A percentile compares a stretch with the other conserved stretches of the same genome.
Conservation (phyloP, 2,113 vertebrate genomes). For the Muntiacus muntjak region DNA sequence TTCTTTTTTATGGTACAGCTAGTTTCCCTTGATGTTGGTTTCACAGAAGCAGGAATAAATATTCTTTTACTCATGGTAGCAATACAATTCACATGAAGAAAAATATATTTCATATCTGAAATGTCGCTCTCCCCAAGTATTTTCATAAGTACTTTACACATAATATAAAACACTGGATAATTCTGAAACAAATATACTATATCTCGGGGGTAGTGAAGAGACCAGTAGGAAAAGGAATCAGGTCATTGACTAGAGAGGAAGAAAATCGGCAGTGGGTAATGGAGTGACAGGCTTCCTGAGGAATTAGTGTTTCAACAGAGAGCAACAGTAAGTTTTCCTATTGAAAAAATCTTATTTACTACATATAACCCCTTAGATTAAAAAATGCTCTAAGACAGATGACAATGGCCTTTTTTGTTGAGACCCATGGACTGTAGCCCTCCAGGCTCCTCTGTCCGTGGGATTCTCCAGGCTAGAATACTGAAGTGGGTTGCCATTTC, state of each 20-base stretch:
- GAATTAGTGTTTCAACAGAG: not conserved
- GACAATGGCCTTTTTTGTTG: not conserved
- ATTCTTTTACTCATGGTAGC: not conserved
- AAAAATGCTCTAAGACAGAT: not conserved
- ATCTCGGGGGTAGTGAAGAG: not conserved
- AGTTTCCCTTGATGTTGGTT: not conserved
- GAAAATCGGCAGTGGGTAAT: accelerated
- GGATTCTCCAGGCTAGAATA: not conserved
- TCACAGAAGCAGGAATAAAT: not conserved
- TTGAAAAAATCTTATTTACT: not conserved
- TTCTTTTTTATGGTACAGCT: not conserved
- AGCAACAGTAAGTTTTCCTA: not conserved
- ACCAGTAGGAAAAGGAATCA: accelerated
- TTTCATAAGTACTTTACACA: not conserved
- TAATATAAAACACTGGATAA: not conserved
- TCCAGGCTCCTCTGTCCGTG: not conserved
- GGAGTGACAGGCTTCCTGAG: no score
- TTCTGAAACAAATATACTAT: not conserved
- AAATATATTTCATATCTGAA: not conserved
- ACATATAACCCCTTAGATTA: not conserved
- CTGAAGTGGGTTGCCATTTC: not conserved
- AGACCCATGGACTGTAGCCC: not conserved
- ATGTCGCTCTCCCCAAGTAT: not conserved
- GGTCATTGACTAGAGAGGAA: not conserved
- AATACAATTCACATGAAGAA: not conserved